These are phyloP conservation scores for Haliclona indistincta DNA, from an alignment of 37 sponge, comb jelly and placozoan species.

Conservation along the genomic window DNA sequence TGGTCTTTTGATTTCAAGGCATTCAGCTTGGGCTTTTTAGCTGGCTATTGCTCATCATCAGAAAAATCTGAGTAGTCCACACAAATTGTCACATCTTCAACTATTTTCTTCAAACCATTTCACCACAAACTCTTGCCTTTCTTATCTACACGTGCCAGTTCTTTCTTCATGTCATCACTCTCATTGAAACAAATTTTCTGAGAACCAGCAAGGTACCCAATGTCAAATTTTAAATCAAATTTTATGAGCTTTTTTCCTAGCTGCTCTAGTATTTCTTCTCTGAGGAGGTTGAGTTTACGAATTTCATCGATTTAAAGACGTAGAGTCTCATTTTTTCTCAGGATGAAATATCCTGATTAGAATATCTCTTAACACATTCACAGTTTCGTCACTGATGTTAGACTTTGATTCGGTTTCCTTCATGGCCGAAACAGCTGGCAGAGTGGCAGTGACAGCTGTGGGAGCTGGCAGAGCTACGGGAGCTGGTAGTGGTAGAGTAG, in stretches of 20 bases:
- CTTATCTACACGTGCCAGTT: neutral
- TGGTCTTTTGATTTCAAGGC: neutral
- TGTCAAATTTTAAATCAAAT: conserved; percentile 9
- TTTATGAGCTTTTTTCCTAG: conserved; percentile 2
- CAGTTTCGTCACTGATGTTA: no score
- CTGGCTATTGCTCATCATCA: neutral
- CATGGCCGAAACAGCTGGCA: no score
- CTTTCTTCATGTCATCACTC: conserved; percentile 12
- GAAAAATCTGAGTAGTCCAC: neutral
- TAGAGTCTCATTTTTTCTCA: no score
- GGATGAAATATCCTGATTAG: no score
- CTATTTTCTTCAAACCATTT: conserved; percentile 7
- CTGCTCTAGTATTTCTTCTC: conserved; percentile 20
- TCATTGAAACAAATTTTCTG: conserved; percentile 25
- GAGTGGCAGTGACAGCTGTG: no score
- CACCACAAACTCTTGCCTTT: conserved; percentile 16
- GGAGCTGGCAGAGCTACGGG: no score
- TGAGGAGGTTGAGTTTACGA: no score
- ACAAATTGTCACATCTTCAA: neutral
- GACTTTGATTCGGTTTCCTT: no score
- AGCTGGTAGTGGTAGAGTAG: no score
- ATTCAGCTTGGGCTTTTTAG: conserved; percentile 1
- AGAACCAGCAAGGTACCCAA: conserved; percentile 9
- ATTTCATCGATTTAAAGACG: no score
- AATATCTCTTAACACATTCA: no score